Base-by-base conservation (phyloP, 2,797 vertebrate genomes). In the Catamblyrhynchus diadema region DNA sequence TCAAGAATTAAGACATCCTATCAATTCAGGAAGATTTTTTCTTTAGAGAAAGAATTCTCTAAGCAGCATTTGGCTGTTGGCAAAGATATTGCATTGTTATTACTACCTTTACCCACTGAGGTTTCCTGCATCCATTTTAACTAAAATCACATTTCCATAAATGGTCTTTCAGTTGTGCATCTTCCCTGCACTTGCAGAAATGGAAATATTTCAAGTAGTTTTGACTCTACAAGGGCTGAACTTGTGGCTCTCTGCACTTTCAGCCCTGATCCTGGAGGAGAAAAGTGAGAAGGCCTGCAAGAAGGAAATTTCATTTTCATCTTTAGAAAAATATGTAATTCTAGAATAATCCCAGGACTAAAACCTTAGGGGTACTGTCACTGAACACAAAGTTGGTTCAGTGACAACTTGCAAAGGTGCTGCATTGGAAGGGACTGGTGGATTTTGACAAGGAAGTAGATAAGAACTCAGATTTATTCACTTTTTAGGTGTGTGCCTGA, bases 101-200 rank as follows among this genome's bases (percentile, higher is more conserved):
- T 92, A 15, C 35, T 87, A 25, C 54, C 42, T 70, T 87, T 75
- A 62, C 42, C 56, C 64, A 42, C 30, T 69, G 65, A 88, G 22
- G 9, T 62, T 90, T 88, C 30, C 45, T 87, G 33, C 57, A 67
- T 85, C 65, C 70, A 33, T 82, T 94, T 80, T 57, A 83, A 62
- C 44, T 93, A 75, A 75, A 88, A 81, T 79, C 60, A 69, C 27
- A 37, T 65, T 74, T 92, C 71, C 72, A 2, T 53, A 69, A 82
- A 56, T 32, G 37, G 23, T 64, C 53, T 70, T 33, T 86, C 54
- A 45, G 50, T 74, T 79, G 28, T 67, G 30, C 24, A 53, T 74
- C 14, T 67, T 39, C 51, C 19, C 28, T 25, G 12, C 14, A 20
- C 32, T 57, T 20, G 48, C 25, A 65, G 60, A 84, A 90, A 41